Conservation (phyloP, 2,888 invertebrate species). For the Torymus texanus region DNA sequence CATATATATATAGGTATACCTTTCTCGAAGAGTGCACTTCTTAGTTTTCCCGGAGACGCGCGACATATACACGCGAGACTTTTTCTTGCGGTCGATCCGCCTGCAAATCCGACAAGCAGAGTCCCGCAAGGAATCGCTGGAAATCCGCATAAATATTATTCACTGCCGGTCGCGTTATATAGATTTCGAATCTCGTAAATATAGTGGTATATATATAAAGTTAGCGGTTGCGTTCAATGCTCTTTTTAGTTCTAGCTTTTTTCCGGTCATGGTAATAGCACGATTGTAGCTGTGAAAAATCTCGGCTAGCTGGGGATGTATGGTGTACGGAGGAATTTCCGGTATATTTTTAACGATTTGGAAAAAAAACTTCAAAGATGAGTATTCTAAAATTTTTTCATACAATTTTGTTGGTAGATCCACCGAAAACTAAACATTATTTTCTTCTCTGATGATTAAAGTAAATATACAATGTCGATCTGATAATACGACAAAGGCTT, state of each 20-base stretch:
- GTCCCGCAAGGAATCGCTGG: constrained; percentile 23
- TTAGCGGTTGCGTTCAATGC: not conserved
- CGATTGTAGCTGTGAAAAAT: not conserved
- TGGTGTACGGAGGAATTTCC: no score
- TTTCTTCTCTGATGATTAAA: no score
- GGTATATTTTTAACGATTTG: no score
- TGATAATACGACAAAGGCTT: no score
- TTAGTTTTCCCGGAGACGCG: not conserved
- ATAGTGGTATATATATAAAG: constrained; percentile 22
- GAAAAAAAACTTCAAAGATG: no score
- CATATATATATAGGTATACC: no score
- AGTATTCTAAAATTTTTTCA: no score
- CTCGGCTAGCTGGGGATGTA: not conserved
- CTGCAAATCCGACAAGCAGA: constrained; percentile 9
- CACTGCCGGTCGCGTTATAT: constrained; percentile 6
- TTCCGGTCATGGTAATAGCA: constrained; percentile 32
- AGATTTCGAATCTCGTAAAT: constrained; percentile 44
- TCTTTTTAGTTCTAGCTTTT: constrained; percentile 10
- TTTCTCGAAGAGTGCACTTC: not conserved
- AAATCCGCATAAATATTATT: constrained; percentile 40
- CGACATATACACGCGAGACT: not conserved
- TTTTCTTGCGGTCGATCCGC: constrained; percentile 6
- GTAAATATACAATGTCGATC: no score
- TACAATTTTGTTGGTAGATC: no score
- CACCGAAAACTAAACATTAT: no score